Conservation (phyloP, 2,888 invertebrate species). For the Xestia c-nigrum region DNA sequence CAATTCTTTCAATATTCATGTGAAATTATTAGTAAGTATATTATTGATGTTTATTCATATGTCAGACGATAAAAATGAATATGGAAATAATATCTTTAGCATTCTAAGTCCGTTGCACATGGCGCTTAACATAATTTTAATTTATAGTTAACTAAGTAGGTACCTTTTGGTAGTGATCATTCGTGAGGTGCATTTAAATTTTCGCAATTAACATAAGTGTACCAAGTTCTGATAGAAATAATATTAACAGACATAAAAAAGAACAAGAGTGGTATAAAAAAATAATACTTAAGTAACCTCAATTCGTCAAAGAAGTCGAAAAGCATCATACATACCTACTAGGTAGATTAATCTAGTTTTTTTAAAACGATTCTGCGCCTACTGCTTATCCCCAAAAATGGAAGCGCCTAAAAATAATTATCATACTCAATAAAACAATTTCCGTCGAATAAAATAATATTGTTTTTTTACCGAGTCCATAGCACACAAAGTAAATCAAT, state of each 20-base stretch:
- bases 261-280: background rate
- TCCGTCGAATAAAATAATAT: constrained; percentile 2
- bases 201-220: background rate
- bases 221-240: background rate
- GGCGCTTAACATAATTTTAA: constrained; percentile 22
- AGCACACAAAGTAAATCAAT: constrained; percentile 39
- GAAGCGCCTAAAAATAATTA: constrained; percentile 2
- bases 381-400: constrained; percentile 6
- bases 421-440: constrained; percentile 3
- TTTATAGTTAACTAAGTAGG: constrained; percentile 34
- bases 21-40: constrained; percentile 21
- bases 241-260: background rate
- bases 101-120: constrained; percentile 32
- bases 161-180: constrained; percentile 1
- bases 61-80: constrained; percentile 23
- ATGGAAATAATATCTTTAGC: constrained; percentile 27
- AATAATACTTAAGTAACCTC: too few species aligned
- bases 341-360: background rate
- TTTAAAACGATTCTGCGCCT: background rate
- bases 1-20: constrained; percentile 33
- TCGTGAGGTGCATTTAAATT: constrained; percentile 32
- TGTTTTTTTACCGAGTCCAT: background rate
- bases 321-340: background rate
- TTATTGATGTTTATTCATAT: constrained; percentile 19
- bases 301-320: background rate